Base-by-base conservation (phyloP, 2,888 invertebrate species). In the Zygogramma bicolorata region DNA sequence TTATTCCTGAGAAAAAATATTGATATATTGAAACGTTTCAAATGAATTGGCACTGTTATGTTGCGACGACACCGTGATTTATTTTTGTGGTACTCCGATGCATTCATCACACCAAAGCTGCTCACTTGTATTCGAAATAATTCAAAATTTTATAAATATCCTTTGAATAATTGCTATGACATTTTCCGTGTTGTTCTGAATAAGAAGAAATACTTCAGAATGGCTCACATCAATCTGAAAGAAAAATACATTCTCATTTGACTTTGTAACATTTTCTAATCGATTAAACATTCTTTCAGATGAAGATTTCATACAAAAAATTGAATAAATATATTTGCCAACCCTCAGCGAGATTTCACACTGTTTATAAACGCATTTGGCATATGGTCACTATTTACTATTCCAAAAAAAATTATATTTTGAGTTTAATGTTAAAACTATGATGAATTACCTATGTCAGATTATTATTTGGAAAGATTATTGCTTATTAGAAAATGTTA, bases 321-420 rank as follows among this genome's bases (percentile, higher is more conserved):
- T 7, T 46, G 2, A 6, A 15, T 7, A 15, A 46, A 46, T 46
- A 15, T 18, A 15, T 46, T 18, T 22, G 20, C 20, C 18, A 18
- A 3, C 20, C 18, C 20, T 46, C 8, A 7, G 7, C 42, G 1
- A 66, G 29, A 53, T 60, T 40, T 34, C 10, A 34, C 46, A 46
- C 42, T n/a, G 53, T 61, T 70, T 70, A 61, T 70, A 61, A 65
- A 61, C 29, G 34, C 46, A 59, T 71, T 63, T 67, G 71, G 67
- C 67, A 31, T 22, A 18, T 8, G 46, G 58, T 63, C 59, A 68
- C 46, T n/a, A 13, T 53, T 13, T 20, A 20, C 62, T 62, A 67
- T 67, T 58, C 53, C 63, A 62, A 31, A 63, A 62, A 34, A 46
- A n/a, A 27, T 68, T 68, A 40, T 62, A 59, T 63, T 59, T 10